Evolutionary conservation across 1,140 invertebrate species (phyloP), one percentile per base, ranked within the genome.

Genomic region (Capitella teleta): DNA sequence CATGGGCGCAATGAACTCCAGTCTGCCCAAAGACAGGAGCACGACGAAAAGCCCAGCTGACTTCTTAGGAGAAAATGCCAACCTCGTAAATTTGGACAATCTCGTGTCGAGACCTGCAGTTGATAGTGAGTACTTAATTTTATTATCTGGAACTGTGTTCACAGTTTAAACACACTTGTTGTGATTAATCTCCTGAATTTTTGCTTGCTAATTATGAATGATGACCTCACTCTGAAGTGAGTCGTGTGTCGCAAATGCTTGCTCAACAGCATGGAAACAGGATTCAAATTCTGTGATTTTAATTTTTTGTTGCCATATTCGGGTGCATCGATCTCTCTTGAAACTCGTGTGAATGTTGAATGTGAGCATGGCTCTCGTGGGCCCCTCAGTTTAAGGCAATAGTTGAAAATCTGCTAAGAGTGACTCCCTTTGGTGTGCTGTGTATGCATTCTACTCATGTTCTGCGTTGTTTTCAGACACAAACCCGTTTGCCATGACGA

Each of bases 11-110:
- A 24, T 28, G 34, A 28, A 34, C 19, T 32, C 44, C 34, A 40
- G 34, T 52, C 18, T 24, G 19, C 40, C 38, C 51, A 19, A 16
- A 58, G 26, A 51, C 14, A 48, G 56, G 6, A 53, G 56, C 40
- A 56, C 60, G 37, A 56, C 58, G 44, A 68, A 68, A 54, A 60
- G 58, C 38, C 62, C 66, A n/a, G 57, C 63, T 46, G 62, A 63
- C 51, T 68, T 68, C 53, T 51, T 68, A n/a, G 66, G 66, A 34
- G 61, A 55, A 34, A 61, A 68, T 52, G 60, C 62, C 6, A 59
- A 51, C 28, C 56, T 68, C 43, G 66, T 68, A n/a, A 68, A 68
- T 47, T 52, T 68, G 26, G 66, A 68, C 55, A 59, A 65, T 50
- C 53, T 68, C 28, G 61, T 68, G 14, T 44, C 63, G 16, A 34